phyloP scores from a whole-genome alignment of 2,113 vertebrate species.

The Merops nubicus region DNA sequence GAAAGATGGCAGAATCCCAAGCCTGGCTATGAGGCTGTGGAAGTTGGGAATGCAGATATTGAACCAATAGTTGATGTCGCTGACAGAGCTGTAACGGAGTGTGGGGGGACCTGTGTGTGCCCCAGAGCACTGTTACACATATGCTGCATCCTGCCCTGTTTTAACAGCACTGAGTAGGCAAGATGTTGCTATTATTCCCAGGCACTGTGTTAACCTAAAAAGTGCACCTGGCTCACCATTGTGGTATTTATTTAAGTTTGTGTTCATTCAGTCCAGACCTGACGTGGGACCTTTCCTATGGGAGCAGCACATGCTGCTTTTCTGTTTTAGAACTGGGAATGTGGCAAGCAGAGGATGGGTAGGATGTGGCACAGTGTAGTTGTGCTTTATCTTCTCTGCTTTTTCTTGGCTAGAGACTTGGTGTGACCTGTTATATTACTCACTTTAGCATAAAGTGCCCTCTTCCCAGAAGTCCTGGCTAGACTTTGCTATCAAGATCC shows the following conservation, averaged over 20 bases:
- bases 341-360: too few species aligned
- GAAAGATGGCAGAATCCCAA: neutral
- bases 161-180: neutral
- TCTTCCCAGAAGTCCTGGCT: neutral
- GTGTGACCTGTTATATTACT: neutral
- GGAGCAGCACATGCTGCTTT: neutral
- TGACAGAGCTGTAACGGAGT: neutral
- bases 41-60: neutral
- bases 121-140: neutral
- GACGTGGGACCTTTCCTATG: neutral
- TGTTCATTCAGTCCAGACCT: neutral
- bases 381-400: neutral
- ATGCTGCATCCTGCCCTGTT: neutral
- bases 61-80: neutral
- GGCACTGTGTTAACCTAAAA: neutral
- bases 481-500: neutral
- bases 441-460: neutral
- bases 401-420: neutral
- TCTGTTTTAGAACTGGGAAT: neutral
- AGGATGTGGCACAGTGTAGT: fast-evolving
- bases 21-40: neutral
- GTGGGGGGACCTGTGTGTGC: neutral
- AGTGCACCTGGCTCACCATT: neutral
- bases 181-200: neutral
- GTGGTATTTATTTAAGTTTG: neutral